These are phyloP conservation scores for Agrotis ipsilon DNA, from an alignment of 2,888 invertebrate species.

Conservation along the genomic window DNA sequence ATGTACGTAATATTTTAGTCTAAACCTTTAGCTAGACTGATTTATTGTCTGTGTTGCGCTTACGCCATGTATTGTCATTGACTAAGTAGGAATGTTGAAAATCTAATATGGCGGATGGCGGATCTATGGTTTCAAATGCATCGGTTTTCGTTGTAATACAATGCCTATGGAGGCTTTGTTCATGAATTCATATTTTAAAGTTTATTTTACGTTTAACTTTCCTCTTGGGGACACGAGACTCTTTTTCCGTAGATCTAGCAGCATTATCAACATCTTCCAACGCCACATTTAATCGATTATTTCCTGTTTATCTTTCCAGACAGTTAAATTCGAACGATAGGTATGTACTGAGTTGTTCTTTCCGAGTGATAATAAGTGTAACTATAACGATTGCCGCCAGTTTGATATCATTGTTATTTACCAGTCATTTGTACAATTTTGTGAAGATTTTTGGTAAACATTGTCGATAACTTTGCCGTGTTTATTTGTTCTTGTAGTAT, in stretches of 20 bases:
- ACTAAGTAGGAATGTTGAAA: constrained; percentile 50
- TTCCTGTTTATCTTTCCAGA: constrained; percentile 57
- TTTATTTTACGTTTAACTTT: neutral
- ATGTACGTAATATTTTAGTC: constrained; percentile 35
- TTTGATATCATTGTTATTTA: constrained; percentile 50
- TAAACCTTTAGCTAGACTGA: constrained; percentile 41
- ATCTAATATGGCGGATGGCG: constrained; percentile 34
- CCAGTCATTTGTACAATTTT: constrained; percentile 33
- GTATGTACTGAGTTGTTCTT: constrained; percentile 45
- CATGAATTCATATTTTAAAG: neutral
- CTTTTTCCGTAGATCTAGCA: neutral
- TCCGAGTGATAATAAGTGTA: constrained; percentile 30
- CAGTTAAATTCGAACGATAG: constrained; percentile 46
- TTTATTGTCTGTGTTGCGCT: constrained; percentile 43
- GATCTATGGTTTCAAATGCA: constrained; percentile 35
- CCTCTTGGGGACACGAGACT: neutral
- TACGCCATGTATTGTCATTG: constrained; percentile 35
- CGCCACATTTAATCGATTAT: constrained; percentile 21
- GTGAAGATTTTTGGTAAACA: constrained; percentile 33
- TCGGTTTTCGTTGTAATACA: constrained; percentile 13
- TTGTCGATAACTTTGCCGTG: constrained; percentile 39
- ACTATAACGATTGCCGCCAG: constrained; percentile 33
- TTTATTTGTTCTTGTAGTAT: constrained; percentile 44
- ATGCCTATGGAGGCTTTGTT: constrained; percentile 4
- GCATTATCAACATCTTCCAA: constrained; percentile 10